A percentile compares a stretch with the other conserved stretches of the same genome.
These are phyloP conservation scores for Brachynemurus nebulosus DNA, from an alignment of 2,888 invertebrate species.

Conservation along the genomic window DNA sequence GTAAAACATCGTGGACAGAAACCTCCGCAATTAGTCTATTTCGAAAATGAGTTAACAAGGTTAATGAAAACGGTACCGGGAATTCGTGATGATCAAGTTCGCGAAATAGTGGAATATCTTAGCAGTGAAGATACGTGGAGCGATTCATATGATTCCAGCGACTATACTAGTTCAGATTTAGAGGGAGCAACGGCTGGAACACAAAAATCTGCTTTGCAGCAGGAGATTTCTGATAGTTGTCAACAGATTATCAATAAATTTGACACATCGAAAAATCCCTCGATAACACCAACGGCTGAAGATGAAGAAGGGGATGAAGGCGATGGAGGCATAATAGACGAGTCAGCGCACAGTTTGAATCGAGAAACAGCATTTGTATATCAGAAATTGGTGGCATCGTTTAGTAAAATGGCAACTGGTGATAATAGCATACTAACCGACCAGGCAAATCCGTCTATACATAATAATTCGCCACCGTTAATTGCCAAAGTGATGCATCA, in stretches of 20 bases:
- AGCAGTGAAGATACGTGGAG: conserved; percentile 91
- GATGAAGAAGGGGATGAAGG: conserved; percentile 42
- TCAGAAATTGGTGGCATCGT: conserved; percentile 69
- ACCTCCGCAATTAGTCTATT: conserved; percentile 75
- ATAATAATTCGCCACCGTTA: conserved; percentile 63
- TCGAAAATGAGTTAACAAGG: conserved; percentile 77
- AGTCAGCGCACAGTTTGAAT: conserved; percentile 35
- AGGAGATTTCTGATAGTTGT: conserved; percentile 78
- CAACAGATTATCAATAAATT: conserved; percentile 80
- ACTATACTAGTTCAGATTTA: conserved; percentile 79
- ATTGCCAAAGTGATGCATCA: conserved; percentile 88
- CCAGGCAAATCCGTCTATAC: conserved; percentile 32
- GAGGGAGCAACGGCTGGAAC: conserved; percentile 46
- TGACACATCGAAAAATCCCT: conserved; percentile 38
- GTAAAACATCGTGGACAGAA: conserved; percentile 50
- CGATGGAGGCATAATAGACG: conserved; percentile 34
- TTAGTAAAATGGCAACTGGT: conserved; percentile 59
- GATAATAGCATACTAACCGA: conserved; percentile 29
- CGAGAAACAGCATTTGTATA: conserved; percentile 79
- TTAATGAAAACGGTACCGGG: conserved; percentile 90
- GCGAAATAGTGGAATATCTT: conserved; percentile 82
- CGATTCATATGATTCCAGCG: conserved; percentile 84
- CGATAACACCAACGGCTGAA: conserved; percentile 25
- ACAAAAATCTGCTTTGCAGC: conserved; percentile 56
- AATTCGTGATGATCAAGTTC: conserved; percentile 77